Evolutionary conservation across 2,797 vertebrate species (phyloP).

Genomic region (Onychomys leucogaster): DNA sequence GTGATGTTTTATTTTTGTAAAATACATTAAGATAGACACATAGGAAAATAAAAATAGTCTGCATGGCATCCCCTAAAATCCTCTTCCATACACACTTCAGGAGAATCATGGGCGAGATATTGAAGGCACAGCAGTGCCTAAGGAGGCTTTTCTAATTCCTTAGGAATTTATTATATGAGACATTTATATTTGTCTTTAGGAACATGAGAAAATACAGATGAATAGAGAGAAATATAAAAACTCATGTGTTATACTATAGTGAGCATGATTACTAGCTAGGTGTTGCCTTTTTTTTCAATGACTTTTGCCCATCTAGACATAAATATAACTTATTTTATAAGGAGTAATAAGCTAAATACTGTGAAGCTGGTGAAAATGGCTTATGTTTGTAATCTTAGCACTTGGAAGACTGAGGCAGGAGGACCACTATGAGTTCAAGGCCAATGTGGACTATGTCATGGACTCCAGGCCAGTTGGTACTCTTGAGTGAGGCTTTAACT

Average conservation of each 20-base stretch:
- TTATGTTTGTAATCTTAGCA: not conserved
- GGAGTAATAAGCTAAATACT: not conserved
- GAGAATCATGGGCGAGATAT: not conserved
- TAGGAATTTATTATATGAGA: slow-evolving; percentile 22
- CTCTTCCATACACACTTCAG: not conserved
- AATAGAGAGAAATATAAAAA: slow-evolving; percentile 46
- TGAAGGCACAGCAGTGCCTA: not conserved
- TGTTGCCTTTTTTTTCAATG: not conserved
- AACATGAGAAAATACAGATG: slow-evolving; percentile 47
- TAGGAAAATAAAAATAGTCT: slow-evolving; percentile 52
- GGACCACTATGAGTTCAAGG: not conserved
- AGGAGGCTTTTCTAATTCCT: slow-evolving; percentile 46
- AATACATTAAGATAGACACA: not conserved
- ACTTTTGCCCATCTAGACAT: not conserved
- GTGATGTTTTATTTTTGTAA: slow-evolving; percentile 55
- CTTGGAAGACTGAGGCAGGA: not conserved
- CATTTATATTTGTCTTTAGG: slow-evolving; percentile 57
- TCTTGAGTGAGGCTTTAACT: not conserved
- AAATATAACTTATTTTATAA: not conserved
- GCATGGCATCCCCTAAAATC: not conserved
- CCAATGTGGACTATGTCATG: not conserved
- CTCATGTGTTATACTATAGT: not conserved
- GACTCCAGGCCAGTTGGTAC: not conserved
- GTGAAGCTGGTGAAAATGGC: not conserved
- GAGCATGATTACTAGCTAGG: not conserved